A percentile compares a stretch with the other conserved stretches of the same genome.
Conservation (phyloP, 2,888 invertebrate genomes). For the Drosophila subsilvestris region DNA sequence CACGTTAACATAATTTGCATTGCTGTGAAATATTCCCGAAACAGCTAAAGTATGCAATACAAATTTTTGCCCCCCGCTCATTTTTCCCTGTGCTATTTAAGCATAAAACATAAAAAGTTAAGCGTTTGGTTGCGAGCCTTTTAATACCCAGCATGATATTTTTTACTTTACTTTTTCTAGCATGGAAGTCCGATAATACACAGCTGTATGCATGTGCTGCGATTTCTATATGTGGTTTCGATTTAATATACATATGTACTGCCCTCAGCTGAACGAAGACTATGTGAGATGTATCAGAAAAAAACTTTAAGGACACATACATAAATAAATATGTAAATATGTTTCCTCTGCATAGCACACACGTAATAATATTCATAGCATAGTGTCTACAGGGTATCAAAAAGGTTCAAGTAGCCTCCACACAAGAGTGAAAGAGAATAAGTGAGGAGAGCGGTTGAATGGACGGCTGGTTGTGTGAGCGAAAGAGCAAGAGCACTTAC, state of each 20-base stretch:
- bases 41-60: slow-evolving; percentile 58
- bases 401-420: slow-evolving; percentile 39
- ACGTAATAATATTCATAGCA: not conserved
- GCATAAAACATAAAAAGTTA: not conserved
- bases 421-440: slow-evolving; percentile 9
- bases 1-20: slow-evolving; percentile 63
- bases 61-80: slow-evolving; percentile 29
- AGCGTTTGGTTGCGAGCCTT: not conserved
- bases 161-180: no score
- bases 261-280: not conserved
- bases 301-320: not conserved
- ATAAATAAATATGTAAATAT: not conserved
- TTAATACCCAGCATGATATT: not conserved
- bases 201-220: no score
- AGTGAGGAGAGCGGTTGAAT: not conserved
- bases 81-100: not conserved
- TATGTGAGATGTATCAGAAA: not conserved
- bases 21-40: slow-evolving; percentile 58
- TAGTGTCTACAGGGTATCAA: not conserved
- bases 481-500: slow-evolving; percentile 56
- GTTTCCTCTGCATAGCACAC: not conserved
- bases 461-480: slow-evolving; percentile 8
- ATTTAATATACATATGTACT: not conserved
- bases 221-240: no score
- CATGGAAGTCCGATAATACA: no score